phyloP scores from a whole-genome alignment of 2,797 vertebrate genomes.

The Triplophysa yarkandensis region DNA sequence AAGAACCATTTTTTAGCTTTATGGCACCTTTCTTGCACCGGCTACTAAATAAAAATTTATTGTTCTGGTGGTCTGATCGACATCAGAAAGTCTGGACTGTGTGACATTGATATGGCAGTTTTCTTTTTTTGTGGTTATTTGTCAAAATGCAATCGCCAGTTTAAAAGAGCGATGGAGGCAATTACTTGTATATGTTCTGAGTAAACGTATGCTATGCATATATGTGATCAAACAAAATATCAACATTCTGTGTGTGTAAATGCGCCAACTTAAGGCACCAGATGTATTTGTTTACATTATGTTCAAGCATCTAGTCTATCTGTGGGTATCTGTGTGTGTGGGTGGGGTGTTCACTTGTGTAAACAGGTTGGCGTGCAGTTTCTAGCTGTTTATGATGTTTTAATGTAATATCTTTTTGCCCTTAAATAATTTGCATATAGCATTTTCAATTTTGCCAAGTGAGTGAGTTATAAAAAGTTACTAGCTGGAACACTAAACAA shows the following conservation, averaged over 20 bases:
- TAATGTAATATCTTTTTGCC: too few relatives aligned
- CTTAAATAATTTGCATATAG: too few relatives aligned
- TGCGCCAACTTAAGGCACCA: background rate
- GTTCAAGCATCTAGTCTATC: background rate
- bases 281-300: background rate
- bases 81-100: background rate
- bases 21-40: constrained; percentile 13
- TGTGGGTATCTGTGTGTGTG: background rate
- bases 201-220: background rate
- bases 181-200: background rate
- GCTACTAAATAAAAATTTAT: constrained; percentile 25
- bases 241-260: background rate
- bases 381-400: constrained; percentile 16
- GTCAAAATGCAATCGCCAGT: constrained; percentile 20
- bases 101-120: constrained; percentile 31
- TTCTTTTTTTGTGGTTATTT: constrained; percentile 38
- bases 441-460: too few relatives aligned
- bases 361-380: too few relatives aligned
- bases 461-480: too few relatives aligned
- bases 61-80: background rate
- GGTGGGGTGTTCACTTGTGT: background rate
- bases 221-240: constrained; percentile 11
- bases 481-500: too few relatives aligned
- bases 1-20: constrained; percentile 2
- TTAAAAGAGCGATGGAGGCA: constrained; percentile 27